Conservation (phyloP, 2,888 invertebrate genomes). For the Schrankia costaestrigalis region DNA sequence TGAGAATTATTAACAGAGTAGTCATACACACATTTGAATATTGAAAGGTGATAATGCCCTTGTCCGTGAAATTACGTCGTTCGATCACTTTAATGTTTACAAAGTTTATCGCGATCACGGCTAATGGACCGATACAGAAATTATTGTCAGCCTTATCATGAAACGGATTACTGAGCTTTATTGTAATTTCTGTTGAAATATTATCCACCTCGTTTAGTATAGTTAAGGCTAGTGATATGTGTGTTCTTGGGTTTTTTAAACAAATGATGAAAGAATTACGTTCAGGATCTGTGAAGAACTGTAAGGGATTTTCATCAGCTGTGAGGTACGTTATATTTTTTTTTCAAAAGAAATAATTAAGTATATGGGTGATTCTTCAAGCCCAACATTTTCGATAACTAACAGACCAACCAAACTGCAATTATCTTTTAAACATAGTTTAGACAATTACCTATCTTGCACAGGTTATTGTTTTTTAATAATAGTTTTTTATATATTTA, state of each 20-base stretch:
- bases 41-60: slow-evolving; percentile 34
- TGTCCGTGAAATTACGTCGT: slow-evolving; percentile 55
- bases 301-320: slow-evolving; percentile 30
- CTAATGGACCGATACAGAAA: slow-evolving; percentile 62
- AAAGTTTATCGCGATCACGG: slow-evolving; percentile 48
- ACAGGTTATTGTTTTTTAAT: too few species aligned
- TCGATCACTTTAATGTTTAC: slow-evolving; percentile 59
- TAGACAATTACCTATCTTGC: too few species aligned
- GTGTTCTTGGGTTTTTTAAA: slow-evolving; percentile 8
- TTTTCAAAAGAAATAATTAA: background rate
- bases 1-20: background rate
- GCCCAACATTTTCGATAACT: too few species aligned
- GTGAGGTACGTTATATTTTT: slow-evolving; percentile 36
- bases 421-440: too few species aligned
- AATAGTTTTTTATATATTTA: too few species aligned
- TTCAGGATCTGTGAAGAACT: slow-evolving; percentile 30
- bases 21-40: background rate
- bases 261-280: slow-evolving; percentile 34
- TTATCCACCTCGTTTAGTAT: slow-evolving; percentile 12
- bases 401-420: too few species aligned
- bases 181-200: slow-evolving; percentile 11
- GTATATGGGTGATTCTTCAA: background rate
- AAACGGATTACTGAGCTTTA: slow-evolving; percentile 20
- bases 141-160: slow-evolving; percentile 57
- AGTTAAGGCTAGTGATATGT: slow-evolving; percentile 1